Evolutionary conservation across 2,888 invertebrate species (phyloP), one percentile per base, ranked within the genome.

Genomic region (Lampropteryx suffumata): DNA sequence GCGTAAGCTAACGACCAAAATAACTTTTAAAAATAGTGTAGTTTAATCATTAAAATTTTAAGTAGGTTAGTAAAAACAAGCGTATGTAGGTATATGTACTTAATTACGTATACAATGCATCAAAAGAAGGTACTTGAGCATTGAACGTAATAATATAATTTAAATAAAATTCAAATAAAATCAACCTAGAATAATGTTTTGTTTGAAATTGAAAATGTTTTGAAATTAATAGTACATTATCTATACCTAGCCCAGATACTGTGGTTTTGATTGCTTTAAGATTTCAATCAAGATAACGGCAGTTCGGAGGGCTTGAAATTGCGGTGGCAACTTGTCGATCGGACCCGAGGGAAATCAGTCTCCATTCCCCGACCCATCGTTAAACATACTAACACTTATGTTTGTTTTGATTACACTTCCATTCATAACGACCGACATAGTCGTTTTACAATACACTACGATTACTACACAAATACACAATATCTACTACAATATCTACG

Each of bases 211-310:
- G 12, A 36, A 39, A 12, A 17, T 21, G 10, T 29, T 40, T 30
- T 21, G 2, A 17, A 17, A 17, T 17, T 40, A 29, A 1, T 14
- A 10, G 21, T 13, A 44, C 13, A 9, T 6, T 11, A 17, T 14
- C 17, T 10, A 34, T 11, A 17, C 10, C 17, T 10, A 34, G 17
- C 34, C 10, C 30, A 32, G 53, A 65, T 73, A 72, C 64, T 61
- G 48, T 55, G 52, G 42, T 55, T 61, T 21, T 67, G 69, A 72
- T 74, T 75, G 60, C 67, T 66, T 71, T 58, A 7, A 79, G 82
- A 84, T 86, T 80, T 71, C 71, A 80, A 83, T 82, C 69, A 69
- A 73, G 82, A 84, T 84, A 79, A 64, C 49, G 58, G 56, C 54
- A 61, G 62, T 52, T 39, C 53, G 52, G 49, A 60, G 62, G 57